Base-by-base conservation (phyloP, 2,888 invertebrate genomes). In the Plebejus melissa region DNA sequence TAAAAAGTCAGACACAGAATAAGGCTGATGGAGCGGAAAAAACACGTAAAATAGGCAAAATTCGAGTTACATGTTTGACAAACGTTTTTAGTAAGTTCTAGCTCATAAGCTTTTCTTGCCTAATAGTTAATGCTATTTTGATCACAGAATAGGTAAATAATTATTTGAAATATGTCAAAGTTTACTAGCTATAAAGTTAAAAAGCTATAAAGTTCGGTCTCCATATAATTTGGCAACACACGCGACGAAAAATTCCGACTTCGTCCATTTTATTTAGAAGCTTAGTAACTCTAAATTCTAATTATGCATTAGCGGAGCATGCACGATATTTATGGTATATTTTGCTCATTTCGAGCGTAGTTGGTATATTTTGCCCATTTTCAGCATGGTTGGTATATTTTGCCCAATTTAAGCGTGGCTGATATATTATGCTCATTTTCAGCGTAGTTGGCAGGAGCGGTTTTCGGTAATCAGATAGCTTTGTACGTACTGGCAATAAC, bases 391-490 rank as follows among this genome's bases (percentile, higher is more conserved):
- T 16, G 57, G 57, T 57, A 16, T n/a, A 58, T 58, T n/a, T 57
- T n/a, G n/a, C 58, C 2, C 58, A 58, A 6, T 58, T 58, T 6
- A 3, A 22, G 58, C 22, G 6, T 13, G 16, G 22, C 57, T 58
- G 58, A 22, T 60, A 22, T 28, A 60, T 60, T 60, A 13, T 32
- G 65, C 32, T 65, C 65, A 65, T 65, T 16, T 65, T 65, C 65
- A 65, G 32, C 65, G 65, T 65, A 65, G 32, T 65, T 65, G 32
- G 65, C 65, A 32, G 22, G 32, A 60, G 65, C 65, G 65, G 65
- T 32, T 65, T 65, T 65, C 65, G 65, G 65, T 65, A 65, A 65
- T 65, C 65, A 36, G 65, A 65, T 65, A 32, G 6, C 32, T 36
- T 36, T 36, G 65, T 65, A 65, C 32, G 65, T 60, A 9, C 22